Conservation (phyloP, 2,888 invertebrate genomes). For the Nymphalis c-album region DNA sequence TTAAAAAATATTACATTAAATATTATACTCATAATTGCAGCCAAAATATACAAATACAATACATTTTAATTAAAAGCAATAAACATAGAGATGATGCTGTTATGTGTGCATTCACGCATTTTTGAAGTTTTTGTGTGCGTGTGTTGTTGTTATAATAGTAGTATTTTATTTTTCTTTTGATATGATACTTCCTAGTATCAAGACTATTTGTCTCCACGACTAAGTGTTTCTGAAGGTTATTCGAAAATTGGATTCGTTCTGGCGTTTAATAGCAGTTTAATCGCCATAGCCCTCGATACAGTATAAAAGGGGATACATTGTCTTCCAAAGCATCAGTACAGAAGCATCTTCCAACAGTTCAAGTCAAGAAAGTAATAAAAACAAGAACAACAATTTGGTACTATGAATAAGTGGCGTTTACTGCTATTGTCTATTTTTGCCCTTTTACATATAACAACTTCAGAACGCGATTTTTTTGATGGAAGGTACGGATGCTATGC, state of each 20-base stretch:
- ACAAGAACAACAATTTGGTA: slow-evolving; percentile 50
- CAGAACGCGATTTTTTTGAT: slow-evolving; percentile 66
- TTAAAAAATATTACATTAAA: no score
- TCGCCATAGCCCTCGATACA: slow-evolving; percentile 46
- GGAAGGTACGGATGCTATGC: slow-evolving; percentile 65
- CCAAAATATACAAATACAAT: no score
- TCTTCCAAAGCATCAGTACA: slow-evolving; percentile 57
- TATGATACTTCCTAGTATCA: slow-evolving; percentile 20
- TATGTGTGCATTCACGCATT: no score
- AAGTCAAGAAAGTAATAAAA: slow-evolving; percentile 43
- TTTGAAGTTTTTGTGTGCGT: no score
- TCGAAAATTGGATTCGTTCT: slow-evolving; percentile 76
- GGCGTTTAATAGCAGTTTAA: slow-evolving; percentile 71
- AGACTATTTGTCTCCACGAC: slow-evolving; percentile 14
- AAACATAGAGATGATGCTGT: no score
- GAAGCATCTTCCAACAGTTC: slow-evolving; percentile 57
- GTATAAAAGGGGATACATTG: slow-evolving; percentile 60
- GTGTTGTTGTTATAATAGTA: not conserved
- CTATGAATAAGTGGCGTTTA: slow-evolving; percentile 79
- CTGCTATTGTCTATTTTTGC: slow-evolving; percentile 70
- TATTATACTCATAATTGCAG: no score
- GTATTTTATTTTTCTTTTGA: not conserved
- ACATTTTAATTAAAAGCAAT: no score
- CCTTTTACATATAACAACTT: slow-evolving; percentile 63
- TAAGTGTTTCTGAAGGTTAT: slow-evolving; percentile 24